Evolutionary conservation across 2,888 invertebrate species (phyloP).

Genomic region (Caenorhabditis imperialis): DNA sequence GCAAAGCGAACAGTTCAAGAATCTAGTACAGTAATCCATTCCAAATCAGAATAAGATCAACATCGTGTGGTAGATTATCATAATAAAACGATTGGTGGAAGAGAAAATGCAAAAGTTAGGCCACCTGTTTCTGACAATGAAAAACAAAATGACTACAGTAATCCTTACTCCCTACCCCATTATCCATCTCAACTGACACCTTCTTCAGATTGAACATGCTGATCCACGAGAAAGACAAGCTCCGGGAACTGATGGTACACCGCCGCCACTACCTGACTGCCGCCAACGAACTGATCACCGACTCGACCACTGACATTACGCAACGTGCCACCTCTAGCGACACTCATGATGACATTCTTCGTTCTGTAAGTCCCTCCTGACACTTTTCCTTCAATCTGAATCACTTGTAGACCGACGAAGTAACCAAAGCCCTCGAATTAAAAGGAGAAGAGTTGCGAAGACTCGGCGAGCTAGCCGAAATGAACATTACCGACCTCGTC

Average conservation of each 20-base stretch:
- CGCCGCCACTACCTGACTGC: conserved; percentile 60
- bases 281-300: conserved; percentile 62
- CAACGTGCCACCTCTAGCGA: conserved; percentile 69
- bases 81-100: too few species aligned
- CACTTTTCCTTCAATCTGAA: background rate
- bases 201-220: conserved; percentile 70
- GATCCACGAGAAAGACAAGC: conserved; percentile 68
- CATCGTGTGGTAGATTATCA: too few species aligned
- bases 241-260: conserved; percentile 61
- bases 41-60: too few species aligned
- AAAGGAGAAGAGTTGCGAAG: conserved; percentile 63
- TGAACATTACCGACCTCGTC: conserved; percentile 68
- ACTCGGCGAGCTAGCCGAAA: conserved; percentile 69
- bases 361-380: conserved; percentile 42
- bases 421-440: conserved; percentile 62
- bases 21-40: too few species aligned
- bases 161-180: too few species aligned
- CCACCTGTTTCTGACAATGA: too few species aligned
- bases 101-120: too few species aligned
- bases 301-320: conserved; percentile 59
- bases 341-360: conserved; percentile 59
- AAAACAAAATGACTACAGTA: too few species aligned
- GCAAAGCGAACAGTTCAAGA: too few species aligned
- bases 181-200: too few species aligned
- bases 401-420: conserved; percentile 64